A percentile compares a stretch with the other conserved stretches of the same genome.
Conservation (phyloP, 2,888 invertebrate genomes). For the Folsomia candida region DNA sequence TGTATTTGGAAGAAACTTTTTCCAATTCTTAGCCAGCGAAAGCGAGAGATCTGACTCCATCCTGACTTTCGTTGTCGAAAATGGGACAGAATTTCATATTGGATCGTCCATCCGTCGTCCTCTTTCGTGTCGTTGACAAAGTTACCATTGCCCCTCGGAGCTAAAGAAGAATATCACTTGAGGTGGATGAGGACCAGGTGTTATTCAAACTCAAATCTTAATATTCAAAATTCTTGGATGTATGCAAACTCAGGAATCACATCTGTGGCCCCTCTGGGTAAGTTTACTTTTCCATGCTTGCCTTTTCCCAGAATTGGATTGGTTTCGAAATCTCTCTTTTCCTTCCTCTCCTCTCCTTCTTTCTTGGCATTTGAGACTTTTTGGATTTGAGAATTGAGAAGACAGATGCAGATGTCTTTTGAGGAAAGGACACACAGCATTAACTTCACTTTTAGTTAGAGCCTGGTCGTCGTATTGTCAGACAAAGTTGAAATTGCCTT, state of each 20-base stretch:
- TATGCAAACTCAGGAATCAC: constrained; percentile 1
- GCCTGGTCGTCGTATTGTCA: background rate
- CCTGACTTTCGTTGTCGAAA: no score
- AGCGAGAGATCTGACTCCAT: no score
- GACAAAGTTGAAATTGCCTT: background rate
- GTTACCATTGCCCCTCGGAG: no score
- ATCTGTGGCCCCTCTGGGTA: background rate
- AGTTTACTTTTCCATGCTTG: background rate
- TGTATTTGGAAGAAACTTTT: no score
- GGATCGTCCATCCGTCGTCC: no score
- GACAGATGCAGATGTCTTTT: background rate
- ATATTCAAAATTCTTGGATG: background rate
- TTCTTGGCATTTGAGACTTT: background rate
- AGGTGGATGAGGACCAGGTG: background rate
- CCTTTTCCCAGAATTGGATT: background rate
- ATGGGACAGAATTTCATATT: no score
- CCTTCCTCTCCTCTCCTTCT: no score
- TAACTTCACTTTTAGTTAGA: background rate
- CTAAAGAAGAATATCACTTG: no score
- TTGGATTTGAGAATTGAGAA: constrained; percentile 1
- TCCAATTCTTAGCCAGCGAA: no score
- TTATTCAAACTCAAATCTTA: background rate
- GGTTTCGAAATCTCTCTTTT: background rate
- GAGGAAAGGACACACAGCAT: background rate
- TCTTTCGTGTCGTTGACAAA: no score